Evolutionary conservation across 1,140 invertebrate species (phyloP).

Genomic region (Asobara japonica): DNA sequence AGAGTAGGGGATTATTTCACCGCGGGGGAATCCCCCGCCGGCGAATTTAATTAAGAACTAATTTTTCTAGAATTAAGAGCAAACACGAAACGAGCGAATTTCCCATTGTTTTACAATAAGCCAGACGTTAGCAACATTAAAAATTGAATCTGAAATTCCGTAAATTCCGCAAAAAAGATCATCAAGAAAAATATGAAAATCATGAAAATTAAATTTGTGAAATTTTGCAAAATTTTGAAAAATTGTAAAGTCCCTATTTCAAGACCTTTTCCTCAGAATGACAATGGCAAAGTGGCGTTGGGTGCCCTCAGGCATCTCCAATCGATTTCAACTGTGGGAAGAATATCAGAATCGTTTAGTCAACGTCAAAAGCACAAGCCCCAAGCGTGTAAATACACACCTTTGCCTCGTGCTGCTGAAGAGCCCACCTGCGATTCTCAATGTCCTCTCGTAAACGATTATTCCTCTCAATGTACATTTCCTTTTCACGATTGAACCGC

Average conservation of each 20-base stretch:
- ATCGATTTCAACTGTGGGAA: slow-evolving; percentile 29
- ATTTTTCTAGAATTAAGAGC: background rate
- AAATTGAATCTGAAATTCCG: no score
- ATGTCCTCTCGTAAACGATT: slow-evolving; percentile 52
- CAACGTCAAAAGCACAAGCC: slow-evolving; percentile 38
- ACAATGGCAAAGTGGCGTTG: slow-evolving; percentile 33
- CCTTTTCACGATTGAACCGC: slow-evolving; percentile 48
- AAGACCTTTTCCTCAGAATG: slow-evolving; percentile 30
- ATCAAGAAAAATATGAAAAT: no score
- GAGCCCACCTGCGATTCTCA: slow-evolving; percentile 43
- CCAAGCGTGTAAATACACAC: slow-evolving; percentile 55
- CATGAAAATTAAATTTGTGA: no score
- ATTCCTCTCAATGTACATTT: slow-evolving; percentile 53
- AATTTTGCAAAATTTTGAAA: no score
- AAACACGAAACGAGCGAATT: background rate
- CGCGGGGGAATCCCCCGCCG: background rate
- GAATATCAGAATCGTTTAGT: slow-evolving; percentile 20
- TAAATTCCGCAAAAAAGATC: no score
- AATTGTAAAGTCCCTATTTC: no score
- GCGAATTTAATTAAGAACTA: background rate
- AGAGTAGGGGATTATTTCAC: background rate
- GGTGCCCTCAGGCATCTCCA: slow-evolving; percentile 16
- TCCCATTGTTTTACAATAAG: background rate
- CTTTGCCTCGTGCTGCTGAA: slow-evolving; percentile 52
- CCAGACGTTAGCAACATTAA: no score